Evolutionary conservation across 2,797 vertebrate genomes (phyloP), one percentile per base, ranked within the genome.

Genomic region (Coregonus ussuriensis): DNA sequence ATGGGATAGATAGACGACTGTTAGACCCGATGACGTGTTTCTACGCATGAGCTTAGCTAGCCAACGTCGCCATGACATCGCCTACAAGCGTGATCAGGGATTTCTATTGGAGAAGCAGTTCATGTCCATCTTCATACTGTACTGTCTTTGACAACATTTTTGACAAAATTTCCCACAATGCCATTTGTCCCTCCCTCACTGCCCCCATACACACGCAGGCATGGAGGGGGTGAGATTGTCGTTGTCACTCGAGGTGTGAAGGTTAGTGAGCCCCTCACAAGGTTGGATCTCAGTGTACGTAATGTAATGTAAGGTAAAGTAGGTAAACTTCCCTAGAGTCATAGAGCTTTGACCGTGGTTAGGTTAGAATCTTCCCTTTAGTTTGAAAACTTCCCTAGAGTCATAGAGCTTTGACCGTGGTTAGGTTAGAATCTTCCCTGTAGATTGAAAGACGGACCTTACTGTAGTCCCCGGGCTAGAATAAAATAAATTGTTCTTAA

Each of bases 171-270:
- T 75, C 63, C 74, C 51, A 68, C 52, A 76, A 68, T 80, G 70
- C 70, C n/a, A 56, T 72, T 51, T 31, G 56, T 62, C 18, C 56
- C 59, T 54, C 21, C 47, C 47, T n/a, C 63, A 16, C 71, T 56
- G 3, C 29, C 52, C 31, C 56, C 25, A 41, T 62, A 66, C 53
- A 3, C 77, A 31, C 3, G 54, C 68, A 79, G 78, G 68, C 73
- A 75, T 75, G 78, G 73, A 79, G 51, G 68, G 67, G 41, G 54
- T 75, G 74, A 41, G 54, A 62, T 62, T 62, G 56, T 62, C 56
- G 1, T 56, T 6, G 66, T 79, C 73, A 33, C 56, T 71, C 41
- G 66, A 74, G 18, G 78, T 75, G 67, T 79, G 54, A 71, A 79
- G 78, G 78, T 75, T 67, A 79, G 78, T 79, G 29, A 69, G 72